phyloP scores from a whole-genome alignment of 2,113 vertebrate genomes.

The Lethenteron camtschaticum region DNA sequence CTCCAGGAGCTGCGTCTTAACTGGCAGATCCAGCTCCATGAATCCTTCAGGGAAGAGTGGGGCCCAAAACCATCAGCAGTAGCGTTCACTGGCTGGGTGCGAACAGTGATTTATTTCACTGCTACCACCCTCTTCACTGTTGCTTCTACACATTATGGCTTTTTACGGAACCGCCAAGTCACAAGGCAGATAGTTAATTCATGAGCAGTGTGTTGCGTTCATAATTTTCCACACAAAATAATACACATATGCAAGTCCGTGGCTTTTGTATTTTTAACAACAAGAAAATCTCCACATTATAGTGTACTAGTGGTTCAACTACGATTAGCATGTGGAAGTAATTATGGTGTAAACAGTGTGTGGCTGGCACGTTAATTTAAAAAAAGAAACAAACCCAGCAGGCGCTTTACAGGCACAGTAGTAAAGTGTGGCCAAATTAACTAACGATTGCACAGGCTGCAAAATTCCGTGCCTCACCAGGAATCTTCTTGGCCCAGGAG shows the following conservation, averaged over 20 bases:
- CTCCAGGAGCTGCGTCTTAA: slow-evolving; percentile 78
- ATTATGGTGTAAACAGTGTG: not conserved
- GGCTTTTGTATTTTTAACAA: no score
- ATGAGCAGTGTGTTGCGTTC: not conserved
- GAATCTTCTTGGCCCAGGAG: slow-evolving; percentile 92
- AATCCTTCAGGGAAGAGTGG: slow-evolving; percentile 35
- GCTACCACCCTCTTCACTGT: not conserved
- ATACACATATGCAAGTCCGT: no score
- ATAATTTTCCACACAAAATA: not conserved
- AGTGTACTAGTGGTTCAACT: not conserved
- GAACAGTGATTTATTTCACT: not conserved
- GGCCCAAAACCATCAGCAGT: no score
- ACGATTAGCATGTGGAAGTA: not conserved
- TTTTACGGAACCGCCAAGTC: not conserved
- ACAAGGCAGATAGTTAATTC: not conserved
- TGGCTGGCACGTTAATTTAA: not conserved
- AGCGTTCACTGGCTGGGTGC: no score
- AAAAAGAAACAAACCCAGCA: slow-evolving; percentile 1
- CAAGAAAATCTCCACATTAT: not conserved
- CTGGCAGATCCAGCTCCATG: slow-evolving; percentile 50
- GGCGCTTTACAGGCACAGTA: slow-evolving; percentile 17
- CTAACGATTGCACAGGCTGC: slow-evolving; percentile 13
- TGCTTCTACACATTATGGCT: not conserved
- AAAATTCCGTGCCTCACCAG: slow-evolving; percentile 32
- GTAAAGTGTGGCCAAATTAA: slow-evolving; percentile 22